Percentiles rank a stretch among this genome's conserved stretches.
Evolutionary conservation across 2,113 vertebrate genomes (phyloP).

Genomic region (Columba livia): DNA sequence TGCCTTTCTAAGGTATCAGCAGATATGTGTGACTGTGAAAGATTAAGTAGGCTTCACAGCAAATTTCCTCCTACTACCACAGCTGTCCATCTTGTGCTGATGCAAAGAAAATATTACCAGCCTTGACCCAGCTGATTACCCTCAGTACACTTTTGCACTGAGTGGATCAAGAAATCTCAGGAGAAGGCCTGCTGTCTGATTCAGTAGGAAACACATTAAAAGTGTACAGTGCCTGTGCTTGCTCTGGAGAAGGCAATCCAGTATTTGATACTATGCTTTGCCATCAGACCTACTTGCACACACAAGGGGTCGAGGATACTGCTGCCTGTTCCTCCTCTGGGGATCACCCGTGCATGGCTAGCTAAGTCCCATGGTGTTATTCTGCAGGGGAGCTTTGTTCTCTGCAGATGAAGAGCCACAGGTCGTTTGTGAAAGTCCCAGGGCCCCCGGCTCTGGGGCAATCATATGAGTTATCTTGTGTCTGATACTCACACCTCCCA

Average conservation of each 20-base stretch:
- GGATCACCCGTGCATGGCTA: rapidly evolving
- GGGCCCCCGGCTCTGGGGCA: not conserved
- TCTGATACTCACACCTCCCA: not conserved
- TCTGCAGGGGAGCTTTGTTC: not conserved
- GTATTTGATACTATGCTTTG: not conserved
- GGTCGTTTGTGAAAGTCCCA: not conserved
- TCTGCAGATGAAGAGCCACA: not conserved
- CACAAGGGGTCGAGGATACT: rapidly evolving
- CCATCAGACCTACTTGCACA: not conserved
- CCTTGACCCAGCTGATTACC: not conserved
- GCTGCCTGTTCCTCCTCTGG: rapidly evolving
- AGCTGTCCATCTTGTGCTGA: not conserved
- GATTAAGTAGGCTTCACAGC: not conserved
- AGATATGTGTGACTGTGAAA: not conserved
- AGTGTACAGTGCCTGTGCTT: not conserved
- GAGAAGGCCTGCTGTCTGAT: not conserved
- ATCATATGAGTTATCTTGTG: not conserved
- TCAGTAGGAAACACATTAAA: not conserved
- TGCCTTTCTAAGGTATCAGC: slow-evolving; percentile 3
- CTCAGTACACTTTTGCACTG: not conserved
- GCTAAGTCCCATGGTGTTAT: rapidly evolving
- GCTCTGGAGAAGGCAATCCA: not conserved
- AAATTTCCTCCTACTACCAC: not conserved
- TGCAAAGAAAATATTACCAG: not conserved
- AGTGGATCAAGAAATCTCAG: not conserved